Evolutionary conservation across 2,797 vertebrate genomes (phyloP).

Genomic region (Trichosurus vulpecula): DNA sequence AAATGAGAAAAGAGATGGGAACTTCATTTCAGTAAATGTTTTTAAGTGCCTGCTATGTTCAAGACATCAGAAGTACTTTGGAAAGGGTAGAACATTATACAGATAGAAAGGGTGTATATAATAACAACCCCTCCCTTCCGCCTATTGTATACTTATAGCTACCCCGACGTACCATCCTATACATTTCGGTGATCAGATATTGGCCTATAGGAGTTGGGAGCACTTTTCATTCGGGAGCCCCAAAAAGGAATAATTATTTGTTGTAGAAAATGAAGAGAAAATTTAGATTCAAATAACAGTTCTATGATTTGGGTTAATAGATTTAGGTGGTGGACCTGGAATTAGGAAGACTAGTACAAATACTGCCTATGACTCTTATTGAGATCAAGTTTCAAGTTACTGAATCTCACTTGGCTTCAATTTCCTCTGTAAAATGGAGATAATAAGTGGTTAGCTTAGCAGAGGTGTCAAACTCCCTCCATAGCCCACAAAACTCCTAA

Average conservation of each 20-base stretch:
- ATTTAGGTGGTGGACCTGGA: not conserved
- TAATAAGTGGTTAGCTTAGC: not conserved
- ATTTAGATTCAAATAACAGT: not conserved
- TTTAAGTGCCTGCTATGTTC: not conserved
- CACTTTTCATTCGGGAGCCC: not conserved
- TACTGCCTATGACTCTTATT: not conserved
- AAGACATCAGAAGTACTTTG: not conserved
- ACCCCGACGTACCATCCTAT: not conserved
- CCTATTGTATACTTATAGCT: not conserved
- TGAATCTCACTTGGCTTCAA: not conserved
- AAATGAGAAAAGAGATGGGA: not conserved
- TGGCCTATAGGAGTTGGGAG: not conserved
- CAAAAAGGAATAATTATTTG: not conserved
- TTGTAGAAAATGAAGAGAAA: not conserved
- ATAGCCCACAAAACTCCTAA: not conserved
- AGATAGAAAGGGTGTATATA: not conserved
- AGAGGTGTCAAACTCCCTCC: not conserved
- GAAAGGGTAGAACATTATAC: not conserved
- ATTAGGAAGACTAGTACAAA: not conserved
- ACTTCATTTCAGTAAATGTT: not conserved
- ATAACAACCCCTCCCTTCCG: not conserved
- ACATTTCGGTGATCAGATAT: not conserved
- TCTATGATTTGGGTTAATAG: not conserved
- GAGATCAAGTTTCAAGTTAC: not conserved
- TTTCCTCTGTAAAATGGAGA: not conserved